Conservation (phyloP, 2,113 vertebrate species). For the Meriones unguiculatus region DNA sequence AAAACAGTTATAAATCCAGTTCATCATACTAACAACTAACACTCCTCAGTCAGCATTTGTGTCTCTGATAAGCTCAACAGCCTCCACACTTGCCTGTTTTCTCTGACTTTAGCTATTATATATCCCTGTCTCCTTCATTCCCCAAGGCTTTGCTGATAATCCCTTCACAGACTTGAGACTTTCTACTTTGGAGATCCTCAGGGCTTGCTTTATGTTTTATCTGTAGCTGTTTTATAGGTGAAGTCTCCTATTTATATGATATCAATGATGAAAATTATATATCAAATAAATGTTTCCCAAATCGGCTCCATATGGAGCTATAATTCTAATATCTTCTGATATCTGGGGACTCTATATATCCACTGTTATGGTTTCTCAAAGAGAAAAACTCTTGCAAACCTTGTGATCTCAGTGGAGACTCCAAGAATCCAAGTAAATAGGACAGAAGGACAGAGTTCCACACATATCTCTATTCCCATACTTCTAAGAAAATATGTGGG, state of each 20-base stretch:
- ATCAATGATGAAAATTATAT: not conserved
- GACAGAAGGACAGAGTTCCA: not conserved
- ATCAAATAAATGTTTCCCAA: not conserved
- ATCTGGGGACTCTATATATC: not conserved
- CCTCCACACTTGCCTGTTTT: not conserved
- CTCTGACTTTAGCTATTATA: not conserved
- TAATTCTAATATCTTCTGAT: not conserved
- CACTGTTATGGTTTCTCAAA: not conserved
- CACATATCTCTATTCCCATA: not conserved
- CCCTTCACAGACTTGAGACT: not conserved
- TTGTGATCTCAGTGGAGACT: not conserved
- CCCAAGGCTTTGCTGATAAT: not conserved
- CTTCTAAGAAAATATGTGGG: not conserved
- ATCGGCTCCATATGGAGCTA: fast-evolving
- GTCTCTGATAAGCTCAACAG: not conserved
- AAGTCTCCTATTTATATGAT: not conserved
- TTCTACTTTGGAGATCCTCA: not conserved
- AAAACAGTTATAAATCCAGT: not conserved
- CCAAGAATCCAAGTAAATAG: not conserved
- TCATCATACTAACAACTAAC: not conserved
- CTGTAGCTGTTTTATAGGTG: not conserved
- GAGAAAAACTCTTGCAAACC: not conserved
- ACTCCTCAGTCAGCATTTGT: not conserved
- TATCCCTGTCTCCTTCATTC: not conserved
- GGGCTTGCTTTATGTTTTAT: not conserved